These are phyloP conservation scores for Sebastes aleutianus DNA, from an alignment of 2,797 vertebrate genomes.

Conservation along the genomic window DNA sequence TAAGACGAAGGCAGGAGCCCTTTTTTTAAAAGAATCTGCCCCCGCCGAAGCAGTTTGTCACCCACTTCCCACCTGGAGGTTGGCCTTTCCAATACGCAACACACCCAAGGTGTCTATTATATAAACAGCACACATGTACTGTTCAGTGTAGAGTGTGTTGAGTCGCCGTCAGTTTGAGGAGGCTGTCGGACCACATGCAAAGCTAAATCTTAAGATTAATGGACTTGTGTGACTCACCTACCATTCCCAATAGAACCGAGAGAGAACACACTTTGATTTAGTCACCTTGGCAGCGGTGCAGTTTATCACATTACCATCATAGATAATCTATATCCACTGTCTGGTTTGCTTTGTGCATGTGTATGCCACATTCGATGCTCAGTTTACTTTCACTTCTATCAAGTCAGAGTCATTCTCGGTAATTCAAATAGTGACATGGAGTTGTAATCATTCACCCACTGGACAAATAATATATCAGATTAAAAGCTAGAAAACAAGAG, in stretches of 20 bases:
- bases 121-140: not conserved
- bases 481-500: not conserved
- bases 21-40: not conserved
- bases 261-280: conserved; percentile 34
- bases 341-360: not conserved
- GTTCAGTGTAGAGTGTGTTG: not conserved
- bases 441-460: not conserved
- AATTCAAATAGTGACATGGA: not conserved
- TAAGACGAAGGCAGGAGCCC: conserved; percentile 42
- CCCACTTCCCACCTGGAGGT: conserved; percentile 22
- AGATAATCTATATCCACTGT: conserved; percentile 31
- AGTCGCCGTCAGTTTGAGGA: not conserved
- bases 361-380: not conserved
- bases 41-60: conserved; percentile 37
- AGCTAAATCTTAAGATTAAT: conserved; percentile 35
- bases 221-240: conserved; percentile 9
- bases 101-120: not conserved
- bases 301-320: conserved; percentile 42
- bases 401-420: not conserved
- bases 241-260: not conserved
- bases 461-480: not conserved
- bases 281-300: conserved; percentile 15
- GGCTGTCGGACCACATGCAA: conserved; percentile 6
- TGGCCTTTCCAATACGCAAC: not conserved
- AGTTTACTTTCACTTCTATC: not conserved